Evolutionary conservation across 2,797 vertebrate genomes (phyloP), one percentile per base, ranked within the genome.

Genomic region (Saxicola maurus): DNA sequence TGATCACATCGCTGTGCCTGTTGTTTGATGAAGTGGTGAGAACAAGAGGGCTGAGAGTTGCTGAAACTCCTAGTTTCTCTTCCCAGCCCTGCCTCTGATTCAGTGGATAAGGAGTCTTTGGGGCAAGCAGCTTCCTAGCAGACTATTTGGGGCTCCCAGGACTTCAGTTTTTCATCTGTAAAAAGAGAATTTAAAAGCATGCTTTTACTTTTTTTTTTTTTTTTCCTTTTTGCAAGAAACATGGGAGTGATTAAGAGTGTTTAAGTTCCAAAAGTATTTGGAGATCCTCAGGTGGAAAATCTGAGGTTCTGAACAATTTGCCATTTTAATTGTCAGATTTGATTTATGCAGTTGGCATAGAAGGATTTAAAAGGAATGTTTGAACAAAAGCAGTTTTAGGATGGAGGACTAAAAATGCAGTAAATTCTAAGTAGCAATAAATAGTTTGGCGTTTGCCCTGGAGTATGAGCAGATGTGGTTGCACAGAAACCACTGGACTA

Each of bases 361-460:
- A 73, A 83, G 64, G 87, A 86, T 93, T 90, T 89, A 31, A 93
- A 94, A 93, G 51, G 90, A 94, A 76, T 87, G 87, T 92, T 80
- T 87, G 60, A 89, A 94, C 82, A 92, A 94, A 94, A 89, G 80
- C 51, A 51, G 48, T 86, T 92, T 92, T 0, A 28, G 64, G 56
- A 79, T 66, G 67, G 60, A 86, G 52, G 67, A 71, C 69, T 93
- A 42, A 87, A 91, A 95, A 73, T 67, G 87, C 67, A 91, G 60
- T 95, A 93, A 95, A 95, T 90, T 93, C 91, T 90, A 83, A 92
- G 71, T 61, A 84, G 87, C 91, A 93, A 74, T 92, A 94, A 96
- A 92, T 91, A 92, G 80, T 92, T 94, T 87, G 77, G 67, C 9
- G 0, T 87, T 94, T 86, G 67, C 85, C 60, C 71, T 86, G 74